Conservation (phyloP, 2,113 vertebrate genomes). For the Malurus alboscapulatus region DNA sequence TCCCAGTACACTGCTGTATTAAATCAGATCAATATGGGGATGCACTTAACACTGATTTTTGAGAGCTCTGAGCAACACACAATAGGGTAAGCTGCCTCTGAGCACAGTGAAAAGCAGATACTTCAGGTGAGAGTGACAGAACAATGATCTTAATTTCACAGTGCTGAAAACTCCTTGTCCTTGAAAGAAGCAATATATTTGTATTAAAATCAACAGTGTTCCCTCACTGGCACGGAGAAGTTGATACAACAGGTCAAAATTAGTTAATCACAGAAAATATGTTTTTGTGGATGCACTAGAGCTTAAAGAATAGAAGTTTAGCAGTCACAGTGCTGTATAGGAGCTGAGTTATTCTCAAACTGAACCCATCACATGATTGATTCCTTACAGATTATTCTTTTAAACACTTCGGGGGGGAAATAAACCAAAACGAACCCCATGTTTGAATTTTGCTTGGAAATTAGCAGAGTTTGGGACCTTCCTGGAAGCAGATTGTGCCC, state of each 20-base stretch:
- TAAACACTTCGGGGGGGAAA: background rate
- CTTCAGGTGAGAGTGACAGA: background rate
- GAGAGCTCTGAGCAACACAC: background rate
- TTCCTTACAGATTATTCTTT: background rate
- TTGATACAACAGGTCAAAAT: background rate
- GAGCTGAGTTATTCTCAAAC: background rate
- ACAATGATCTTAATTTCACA: background rate
- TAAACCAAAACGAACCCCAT: background rate
- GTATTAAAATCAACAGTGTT: background rate
- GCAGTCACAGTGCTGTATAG: background rate
- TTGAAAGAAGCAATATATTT: background rate
- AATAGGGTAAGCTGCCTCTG: background rate
- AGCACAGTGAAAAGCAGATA: background rate
- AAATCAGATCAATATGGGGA: slow-evolving; percentile 18
- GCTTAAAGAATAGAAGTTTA: background rate
- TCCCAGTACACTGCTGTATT: background rate
- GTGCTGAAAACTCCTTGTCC: background rate
- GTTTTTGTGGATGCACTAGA: background rate
- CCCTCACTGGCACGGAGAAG: background rate
- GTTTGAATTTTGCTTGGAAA: background rate
- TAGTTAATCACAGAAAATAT: background rate
- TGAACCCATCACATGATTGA: rapidly evolving
- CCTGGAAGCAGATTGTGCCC: background rate
- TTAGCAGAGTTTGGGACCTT: background rate
- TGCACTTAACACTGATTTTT: slow-evolving; percentile 10